Conservation (phyloP, 1,140 invertebrate genomes). For the Ptiloglossa arizonensis region DNA sequence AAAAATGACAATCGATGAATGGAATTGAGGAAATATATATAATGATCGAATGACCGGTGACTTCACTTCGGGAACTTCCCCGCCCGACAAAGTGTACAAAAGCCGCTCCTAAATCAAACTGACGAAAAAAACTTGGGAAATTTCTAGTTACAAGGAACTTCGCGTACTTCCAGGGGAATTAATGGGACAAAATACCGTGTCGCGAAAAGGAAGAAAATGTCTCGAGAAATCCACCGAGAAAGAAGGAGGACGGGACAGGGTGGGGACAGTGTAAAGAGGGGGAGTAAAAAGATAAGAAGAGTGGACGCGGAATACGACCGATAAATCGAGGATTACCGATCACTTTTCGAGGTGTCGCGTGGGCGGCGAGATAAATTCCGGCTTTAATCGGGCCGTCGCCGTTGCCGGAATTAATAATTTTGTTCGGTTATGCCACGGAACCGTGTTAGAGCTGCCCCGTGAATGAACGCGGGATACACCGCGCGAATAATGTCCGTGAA, state of each 20-base stretch:
- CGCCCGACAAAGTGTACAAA: no score
- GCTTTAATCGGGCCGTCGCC: slow-evolving; percentile 55
- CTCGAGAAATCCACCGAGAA: neutral
- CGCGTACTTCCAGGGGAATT: neutral
- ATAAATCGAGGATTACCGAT: slow-evolving; percentile 66
- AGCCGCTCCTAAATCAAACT: no score
- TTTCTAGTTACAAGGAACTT: no score
- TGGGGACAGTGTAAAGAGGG: slow-evolving; percentile 11
- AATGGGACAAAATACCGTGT: neutral
- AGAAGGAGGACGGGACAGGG: neutral
- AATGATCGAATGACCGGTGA: no score
- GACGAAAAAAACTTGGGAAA: no score
- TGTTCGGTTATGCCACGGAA: slow-evolving; percentile 24
- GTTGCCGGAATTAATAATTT: slow-evolving; percentile 65
- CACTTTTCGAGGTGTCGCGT: slow-evolving; percentile 53
- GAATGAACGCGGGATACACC: slow-evolving; percentile 26
- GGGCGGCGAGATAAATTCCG: slow-evolving; percentile 60
- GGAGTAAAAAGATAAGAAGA: slow-evolving; percentile 28
- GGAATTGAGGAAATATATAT: no score
- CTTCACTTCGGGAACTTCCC: no score
- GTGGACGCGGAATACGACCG: slow-evolving; percentile 23
- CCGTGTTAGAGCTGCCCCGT: neutral
- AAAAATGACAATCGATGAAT: no score
- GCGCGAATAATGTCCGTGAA: slow-evolving; percentile 25
- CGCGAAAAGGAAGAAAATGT: neutral